Evolutionary conservation across 2,113 vertebrate genomes (phyloP), one percentile per base, ranked within the genome.

Genomic region (Scomber colias): DNA sequence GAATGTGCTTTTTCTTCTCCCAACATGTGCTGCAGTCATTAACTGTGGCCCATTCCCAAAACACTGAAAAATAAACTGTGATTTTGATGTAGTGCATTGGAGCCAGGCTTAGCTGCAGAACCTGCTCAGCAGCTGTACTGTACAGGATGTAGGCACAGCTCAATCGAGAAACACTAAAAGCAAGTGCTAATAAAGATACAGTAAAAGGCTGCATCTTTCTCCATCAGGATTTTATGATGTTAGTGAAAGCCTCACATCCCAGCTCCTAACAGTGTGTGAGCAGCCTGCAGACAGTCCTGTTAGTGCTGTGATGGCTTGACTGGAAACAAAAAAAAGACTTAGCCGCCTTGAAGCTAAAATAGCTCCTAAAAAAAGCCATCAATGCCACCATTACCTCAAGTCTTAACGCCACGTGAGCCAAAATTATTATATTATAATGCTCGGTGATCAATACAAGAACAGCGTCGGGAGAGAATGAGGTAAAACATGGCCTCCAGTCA

Each of bases 1-100:
- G 62, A 87, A 90, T 74, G 87, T 57, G 21, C 70, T 46, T 77
- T 76, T 77, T 77, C 72, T 75, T 82, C 71, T 66, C 78, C 63
- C 75, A 14, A 59, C 78, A 80, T 82, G 83, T 84, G 85, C 78
- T 81, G 66, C 67, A n/a, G 54, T 76, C 63, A 81, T 87, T 71
- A 76, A 67, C 54, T 3, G 61, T 30, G 71, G 55, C 72, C 12
- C 0, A 57, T 68, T 87, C 66, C 82, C 71, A 67, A 66, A 83
- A 71, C 61, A 65, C 56, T 11, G 48, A 49, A 68, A 74, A 79
- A 77, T 30, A 85, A 81, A 76, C 68, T 49, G 66, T 31, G 57
- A 81, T 75, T 82, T 51, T 50, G 66, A 81, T 69, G 75, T 35
- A 55, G 55, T 55, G 54, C 7, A 67, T 16, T 9, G 53, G 35